A percentile compares a stretch with the other conserved stretches of the same genome.
Evolutionary conservation across 2,113 vertebrate species (phyloP).

Genomic region (Megalops atlanticus): DNA sequence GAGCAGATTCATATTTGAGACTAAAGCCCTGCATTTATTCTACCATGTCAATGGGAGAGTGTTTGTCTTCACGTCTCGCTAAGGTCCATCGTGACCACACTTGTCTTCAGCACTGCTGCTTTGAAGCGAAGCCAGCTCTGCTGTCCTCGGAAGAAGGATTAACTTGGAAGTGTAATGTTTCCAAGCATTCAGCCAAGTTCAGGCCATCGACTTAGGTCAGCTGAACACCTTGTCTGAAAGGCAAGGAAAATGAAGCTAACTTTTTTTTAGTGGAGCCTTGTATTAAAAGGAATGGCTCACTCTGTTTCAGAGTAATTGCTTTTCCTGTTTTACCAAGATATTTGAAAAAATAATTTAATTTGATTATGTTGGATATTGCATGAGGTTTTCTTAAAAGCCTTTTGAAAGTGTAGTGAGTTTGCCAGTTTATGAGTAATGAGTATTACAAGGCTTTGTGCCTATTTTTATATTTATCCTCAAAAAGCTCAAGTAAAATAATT

Average conservation of each 20-base stretch:
- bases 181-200: slow-evolving; percentile 38
- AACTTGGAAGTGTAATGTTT: slow-evolving; percentile 41
- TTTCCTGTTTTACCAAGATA: slow-evolving; percentile 44
- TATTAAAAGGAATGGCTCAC: slow-evolving; percentile 28
- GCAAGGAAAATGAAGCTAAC: slow-evolving; percentile 32
- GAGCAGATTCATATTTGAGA: too few species aligned
- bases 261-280: slow-evolving; percentile 36
- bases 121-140: slow-evolving; percentile 36
- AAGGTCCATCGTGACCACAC: neutral
- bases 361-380: slow-evolving; percentile 52
- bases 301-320: slow-evolving; percentile 41
- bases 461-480: slow-evolving; percentile 57
- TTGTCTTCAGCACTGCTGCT: slow-evolving; percentile 21
- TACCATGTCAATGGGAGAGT: neutral
- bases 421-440: slow-evolving; percentile 39
- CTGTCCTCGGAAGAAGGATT: slow-evolving; percentile 33
- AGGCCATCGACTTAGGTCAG: slow-evolving; percentile 46
- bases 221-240: slow-evolving; percentile 49
- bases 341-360: slow-evolving; percentile 48
- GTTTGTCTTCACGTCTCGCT: neutral
- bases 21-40: too few species aligned
- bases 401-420: slow-evolving; percentile 40
- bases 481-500: slow-evolving; percentile 49
- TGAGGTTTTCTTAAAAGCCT: slow-evolving; percentile 30
- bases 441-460: slow-evolving; percentile 42